Conservation (phyloP, 1,140 invertebrate genomes). For the Calosoma granatense region DNA sequence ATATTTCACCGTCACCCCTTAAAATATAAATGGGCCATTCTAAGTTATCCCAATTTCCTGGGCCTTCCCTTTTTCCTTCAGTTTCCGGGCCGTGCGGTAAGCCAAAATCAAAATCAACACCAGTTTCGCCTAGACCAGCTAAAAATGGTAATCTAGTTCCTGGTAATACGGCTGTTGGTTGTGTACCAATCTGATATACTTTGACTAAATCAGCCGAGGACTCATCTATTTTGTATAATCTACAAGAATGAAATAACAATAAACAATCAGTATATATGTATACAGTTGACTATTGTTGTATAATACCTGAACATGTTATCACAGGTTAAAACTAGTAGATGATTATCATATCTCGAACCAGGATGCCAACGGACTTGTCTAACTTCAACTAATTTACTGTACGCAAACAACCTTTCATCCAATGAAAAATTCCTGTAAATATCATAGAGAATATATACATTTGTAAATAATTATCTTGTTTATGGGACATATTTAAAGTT, state of each 20-base stretch:
- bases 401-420: slow-evolving; percentile 48
- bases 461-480: too few relatives aligned
- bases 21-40: slow-evolving; percentile 69
- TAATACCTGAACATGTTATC: slow-evolving; percentile 68
- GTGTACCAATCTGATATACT: slow-evolving; percentile 47
- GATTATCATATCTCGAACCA: slow-evolving; percentile 60
- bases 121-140: slow-evolving; percentile 63
- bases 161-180: slow-evolving; percentile 37
- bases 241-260: slow-evolving; percentile 27
- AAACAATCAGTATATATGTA: too few relatives aligned
- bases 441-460: too few relatives aligned
- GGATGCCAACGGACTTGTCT: slow-evolving; percentile 72
- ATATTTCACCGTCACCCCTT: slow-evolving; percentile 73
- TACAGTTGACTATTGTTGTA: slow-evolving; percentile 1
- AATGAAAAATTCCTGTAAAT: slow-evolving; percentile 48
- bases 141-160: slow-evolving; percentile 42
- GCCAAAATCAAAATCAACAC: slow-evolving; percentile 76
- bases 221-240: slow-evolving; percentile 39
- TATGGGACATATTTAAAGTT: too few relatives aligned
- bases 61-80: slow-evolving; percentile 21
- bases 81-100: slow-evolving; percentile 38
- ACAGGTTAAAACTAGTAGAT: slow-evolving; percentile 67
- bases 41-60: slow-evolving; percentile 34
- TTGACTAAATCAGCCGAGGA: slow-evolving; percentile 35
- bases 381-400: slow-evolving; percentile 46